A percentile compares a stretch with the other conserved stretches of the same genome.
phyloP scores from a whole-genome alignment of 35 echinoderm and acorn worm species.

The Lytechinus pictus region DNA sequence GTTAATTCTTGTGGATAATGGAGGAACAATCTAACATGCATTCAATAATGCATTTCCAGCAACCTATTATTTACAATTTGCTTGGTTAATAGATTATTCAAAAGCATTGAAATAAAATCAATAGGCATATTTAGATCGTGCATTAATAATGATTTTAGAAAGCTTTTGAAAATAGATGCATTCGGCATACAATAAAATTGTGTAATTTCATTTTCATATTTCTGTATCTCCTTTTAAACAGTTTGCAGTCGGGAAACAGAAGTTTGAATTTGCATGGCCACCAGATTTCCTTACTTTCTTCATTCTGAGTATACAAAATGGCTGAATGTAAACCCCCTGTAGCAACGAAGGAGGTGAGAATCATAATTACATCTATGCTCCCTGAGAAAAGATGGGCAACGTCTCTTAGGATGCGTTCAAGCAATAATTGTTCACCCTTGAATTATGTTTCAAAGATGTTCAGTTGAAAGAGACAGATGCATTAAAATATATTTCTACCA shows the following conservation, averaged over 20 bases:
- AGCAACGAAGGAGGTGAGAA: neutral
- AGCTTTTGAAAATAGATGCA: too few relatives aligned
- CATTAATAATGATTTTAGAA: neutral
- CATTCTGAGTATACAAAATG: neutral
- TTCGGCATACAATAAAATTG: too few relatives aligned
- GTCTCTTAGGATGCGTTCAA: neutral
- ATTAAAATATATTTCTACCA: too few relatives aligned
- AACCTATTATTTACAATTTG: too few relatives aligned
- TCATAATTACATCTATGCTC: slow-evolving; percentile 3
- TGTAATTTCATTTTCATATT: neutral
- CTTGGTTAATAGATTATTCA: too few relatives aligned
- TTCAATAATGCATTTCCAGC: too few relatives aligned
- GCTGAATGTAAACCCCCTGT: neutral
- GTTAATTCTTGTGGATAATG: too few relatives aligned
- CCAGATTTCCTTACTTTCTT: neutral
- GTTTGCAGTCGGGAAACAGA: neutral
- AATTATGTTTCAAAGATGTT: too few relatives aligned
- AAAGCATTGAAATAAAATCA: too few relatives aligned
- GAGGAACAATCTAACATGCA: too few relatives aligned
- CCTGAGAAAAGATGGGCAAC: neutral
- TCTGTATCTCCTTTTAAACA: neutral
- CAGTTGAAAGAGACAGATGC: too few relatives aligned
- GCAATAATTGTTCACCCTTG: too few relatives aligned
- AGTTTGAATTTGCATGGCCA: neutral
- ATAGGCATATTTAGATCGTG: neutral